Conservation (phyloP, 2,113 vertebrate genomes). For the human (Homo sapiens) region DNA sequence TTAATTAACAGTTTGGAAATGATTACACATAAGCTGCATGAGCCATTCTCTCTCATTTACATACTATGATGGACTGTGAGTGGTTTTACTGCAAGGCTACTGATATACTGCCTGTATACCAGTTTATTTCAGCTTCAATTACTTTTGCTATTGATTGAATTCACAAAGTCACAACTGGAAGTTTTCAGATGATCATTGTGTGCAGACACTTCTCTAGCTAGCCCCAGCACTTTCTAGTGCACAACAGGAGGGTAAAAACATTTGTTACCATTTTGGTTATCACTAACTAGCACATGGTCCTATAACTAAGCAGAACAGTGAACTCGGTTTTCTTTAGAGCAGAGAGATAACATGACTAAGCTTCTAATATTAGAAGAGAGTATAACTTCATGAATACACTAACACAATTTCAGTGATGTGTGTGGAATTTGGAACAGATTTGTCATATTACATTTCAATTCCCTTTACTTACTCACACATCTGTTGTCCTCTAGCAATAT, state of each 20-base stretch:
- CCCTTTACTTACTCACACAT: constrained; percentile 97
- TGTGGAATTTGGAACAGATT: neutral
- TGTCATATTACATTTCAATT: neutral
- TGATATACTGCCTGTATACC: neutral
- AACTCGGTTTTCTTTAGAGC: neutral
- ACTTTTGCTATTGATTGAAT: constrained; percentile 31
- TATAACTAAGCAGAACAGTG: neutral
- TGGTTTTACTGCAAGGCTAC: constrained; percentile 50
- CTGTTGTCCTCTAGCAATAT: constrained; percentile 95
- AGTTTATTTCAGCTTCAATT: constrained; percentile 62
- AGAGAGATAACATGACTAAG: neutral
- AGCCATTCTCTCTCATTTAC: constrained; percentile 63
- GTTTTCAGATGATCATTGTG: neutral
- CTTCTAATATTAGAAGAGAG: neutral
- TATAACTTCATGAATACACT: neutral
- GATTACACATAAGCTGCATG: constrained; percentile 62
- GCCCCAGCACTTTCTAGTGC: neutral
- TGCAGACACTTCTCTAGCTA: neutral
- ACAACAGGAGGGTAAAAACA: neutral
- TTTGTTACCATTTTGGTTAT: constrained; percentile 3
- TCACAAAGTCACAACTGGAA: neutral
- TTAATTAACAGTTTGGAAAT: constrained; percentile 77
- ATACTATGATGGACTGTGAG: constrained; percentile 38
- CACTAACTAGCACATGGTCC: neutral
- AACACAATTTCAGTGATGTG: neutral